These are phyloP conservation scores for Meiosimyza platycephala DNA, from an alignment of 2,888 invertebrate species.

Conservation along the genomic window DNA sequence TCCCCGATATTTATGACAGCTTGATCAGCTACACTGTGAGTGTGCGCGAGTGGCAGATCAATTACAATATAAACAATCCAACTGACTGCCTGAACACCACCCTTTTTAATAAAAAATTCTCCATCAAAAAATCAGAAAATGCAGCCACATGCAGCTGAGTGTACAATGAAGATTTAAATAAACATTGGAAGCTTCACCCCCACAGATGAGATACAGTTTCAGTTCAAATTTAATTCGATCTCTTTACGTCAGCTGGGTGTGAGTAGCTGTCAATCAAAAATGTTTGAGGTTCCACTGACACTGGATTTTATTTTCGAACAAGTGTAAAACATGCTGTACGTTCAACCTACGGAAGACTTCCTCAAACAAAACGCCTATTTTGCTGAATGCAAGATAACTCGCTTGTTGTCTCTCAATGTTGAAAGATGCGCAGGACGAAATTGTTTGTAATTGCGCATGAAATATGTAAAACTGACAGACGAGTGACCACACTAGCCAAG, in stretches of 20 bases:
- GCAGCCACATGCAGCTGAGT: no score
- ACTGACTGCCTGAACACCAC: constrained; percentile 29
- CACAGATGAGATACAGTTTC: constrained; percentile 15
- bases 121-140: background rate
- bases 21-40: constrained; percentile 50
- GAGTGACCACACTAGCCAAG: constrained; percentile 16
- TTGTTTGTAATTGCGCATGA: constrained; percentile 8
- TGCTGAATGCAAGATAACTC: background rate
- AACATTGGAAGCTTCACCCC: background rate
- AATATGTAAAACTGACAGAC: no score
- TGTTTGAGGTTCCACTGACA: background rate
- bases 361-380: constrained; percentile 28
- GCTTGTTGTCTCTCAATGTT: background rate
- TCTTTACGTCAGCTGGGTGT: constrained; percentile 7
- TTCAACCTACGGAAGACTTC: background rate
- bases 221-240: constrained; percentile 9
- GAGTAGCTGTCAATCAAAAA: constrained; percentile 25
- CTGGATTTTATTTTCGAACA: background rate
- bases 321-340: constrained; percentile 15
- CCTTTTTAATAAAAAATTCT: constrained; percentile 14
- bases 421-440: background rate
- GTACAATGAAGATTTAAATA: no score
- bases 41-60: constrained; percentile 60
- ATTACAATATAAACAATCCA: constrained; percentile 63
- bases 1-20: constrained; percentile 58